Conservation (phyloP, 1,140 invertebrate species). For the Microplitis demolitor region DNA sequence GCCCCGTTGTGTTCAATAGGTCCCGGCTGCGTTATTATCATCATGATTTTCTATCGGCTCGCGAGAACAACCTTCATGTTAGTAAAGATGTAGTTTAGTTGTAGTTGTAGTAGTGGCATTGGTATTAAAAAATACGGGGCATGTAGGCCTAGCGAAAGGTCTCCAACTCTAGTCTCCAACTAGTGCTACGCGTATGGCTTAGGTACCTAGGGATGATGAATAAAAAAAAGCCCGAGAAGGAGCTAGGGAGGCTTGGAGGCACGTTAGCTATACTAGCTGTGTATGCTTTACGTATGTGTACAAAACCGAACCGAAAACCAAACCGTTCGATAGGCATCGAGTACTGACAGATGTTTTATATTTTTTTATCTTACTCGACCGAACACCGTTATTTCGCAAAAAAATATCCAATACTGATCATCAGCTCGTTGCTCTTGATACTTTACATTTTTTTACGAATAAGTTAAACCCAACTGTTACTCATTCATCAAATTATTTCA, state of each 20-base stretch:
- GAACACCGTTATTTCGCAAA: slow-evolving; percentile 37
- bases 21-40: slow-evolving; percentile 25
- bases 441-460: not conserved
- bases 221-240: slow-evolving; percentile 10
- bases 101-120: not conserved
- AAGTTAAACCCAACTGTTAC: not conserved
- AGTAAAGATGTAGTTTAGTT: not conserved
- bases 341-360: slow-evolving; percentile 37
- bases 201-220: not conserved
- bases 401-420: slow-evolving; percentile 33
- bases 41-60: slow-evolving; percentile 30
- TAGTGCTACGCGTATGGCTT: too few relatives aligned
- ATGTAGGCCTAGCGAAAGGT: not conserved
- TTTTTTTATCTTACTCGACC: slow-evolving; percentile 36
- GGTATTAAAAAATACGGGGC: not conserved
- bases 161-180: too few relatives aligned
- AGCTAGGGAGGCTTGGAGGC: slow-evolving; percentile 21
- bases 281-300: not conserved
- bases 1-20: slow-evolving; percentile 26
- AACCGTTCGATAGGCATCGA: slow-evolving; percentile 37
- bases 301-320: slow-evolving; percentile 26
- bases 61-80: slow-evolving; percentile 19
- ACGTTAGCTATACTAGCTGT: not conserved
- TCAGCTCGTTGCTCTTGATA: not conserved
- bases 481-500: not conserved